Evolutionary conservation across 2,888 invertebrate genomes (phyloP), one percentile per base, ranked within the genome.

Genomic region (Sabellastarte sp.): DNA sequence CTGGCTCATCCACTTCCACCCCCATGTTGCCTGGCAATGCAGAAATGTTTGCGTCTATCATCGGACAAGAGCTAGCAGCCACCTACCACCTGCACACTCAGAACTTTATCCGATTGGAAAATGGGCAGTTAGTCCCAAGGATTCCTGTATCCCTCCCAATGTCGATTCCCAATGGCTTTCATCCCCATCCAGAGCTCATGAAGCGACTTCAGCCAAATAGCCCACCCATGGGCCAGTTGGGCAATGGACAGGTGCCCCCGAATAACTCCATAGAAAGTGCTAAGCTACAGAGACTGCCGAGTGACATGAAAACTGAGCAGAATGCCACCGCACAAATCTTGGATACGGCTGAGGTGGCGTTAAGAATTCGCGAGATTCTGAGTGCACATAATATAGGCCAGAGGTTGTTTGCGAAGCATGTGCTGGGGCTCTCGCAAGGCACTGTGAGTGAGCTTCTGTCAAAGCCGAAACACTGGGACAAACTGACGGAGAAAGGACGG

Each of bases 391-490:
- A 99, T 85, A 98, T 99, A 77, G 99, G 99, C 2, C 99, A 99
- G 86, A 89, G 99, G 68, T 87, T 99, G 77, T 99, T 99, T 86
- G 99, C 99, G 76, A 98, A 98, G 84, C 97, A 97, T 86, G 94
- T 99, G 59, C 89, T 99, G 74, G 98, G 98, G 57, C 80, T 95
- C 91, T 69, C 86, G 28, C 98, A 99, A 85, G 99, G 99, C 66
- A 99, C 99, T 30, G 97, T 99, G 57, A 95, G 95, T 72, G 99
- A 99, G 86, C 87, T 99, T 78, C 88, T 99, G 69, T 97, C 97
- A 74, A 99, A 99, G 84, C 99, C 99, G 62, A 97, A 99, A 84
- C 96, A 96, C 20, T 99, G 99, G 99, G 96, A 97, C 87, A 98
- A 98, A 86, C 87, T 99, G 81, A 99, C 99, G 64, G 99, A 99